Evolutionary conservation across 2,888 invertebrate species (phyloP), one percentile per base, ranked within the genome.

Genomic region (Cephus rjabovi): DNA sequence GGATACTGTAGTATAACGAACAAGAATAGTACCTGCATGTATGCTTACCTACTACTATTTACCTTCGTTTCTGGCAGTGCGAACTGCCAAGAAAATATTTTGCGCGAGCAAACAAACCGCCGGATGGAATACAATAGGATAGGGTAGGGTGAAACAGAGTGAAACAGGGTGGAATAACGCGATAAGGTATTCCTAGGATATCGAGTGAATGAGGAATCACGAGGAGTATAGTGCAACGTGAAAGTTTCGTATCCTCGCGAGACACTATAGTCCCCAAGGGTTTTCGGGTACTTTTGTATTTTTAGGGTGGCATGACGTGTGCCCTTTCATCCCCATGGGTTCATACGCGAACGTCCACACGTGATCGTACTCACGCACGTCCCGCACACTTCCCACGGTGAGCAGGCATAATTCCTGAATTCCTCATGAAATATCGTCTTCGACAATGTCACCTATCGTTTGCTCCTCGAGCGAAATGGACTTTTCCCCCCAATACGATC

Each of bases 221-320:
- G 23, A 56, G 56, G 56, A 56, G 56, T 23, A 23, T 23, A 23
- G 56, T 23, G 56, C 56, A 56, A 56, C 23, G 56, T 56, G 23
- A 56, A 56, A 56, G 56, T 56, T 56, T 56, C 15, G 56, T 56
- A 56, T 56, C 56, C 56, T 79, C 77, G 76, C 75, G 73, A 74
- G 81, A 79, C 75, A 81, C 77, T 74, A 69, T 73, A 77, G 69
- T 79, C 71, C 71, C 77, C 69, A 74, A 73, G 77, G 76, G 73
- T 75, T 69, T 69, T 75, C 34, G 35, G 76, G 79, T 76, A 31
- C 77, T 79, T 82, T 82, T 76, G 82, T 79, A 77, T 76, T 79
- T 82, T 82, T 76, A 81, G 82, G 79, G 81, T 82, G 77, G 79
- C 78, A 79, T 82, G 83, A 81, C 81, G 81, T 79, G 82, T 79